Evolutionary conservation across 2,888 invertebrate genomes (phyloP), one percentile per base, ranked within the genome.

Genomic region (Apamea epomidion): DNA sequence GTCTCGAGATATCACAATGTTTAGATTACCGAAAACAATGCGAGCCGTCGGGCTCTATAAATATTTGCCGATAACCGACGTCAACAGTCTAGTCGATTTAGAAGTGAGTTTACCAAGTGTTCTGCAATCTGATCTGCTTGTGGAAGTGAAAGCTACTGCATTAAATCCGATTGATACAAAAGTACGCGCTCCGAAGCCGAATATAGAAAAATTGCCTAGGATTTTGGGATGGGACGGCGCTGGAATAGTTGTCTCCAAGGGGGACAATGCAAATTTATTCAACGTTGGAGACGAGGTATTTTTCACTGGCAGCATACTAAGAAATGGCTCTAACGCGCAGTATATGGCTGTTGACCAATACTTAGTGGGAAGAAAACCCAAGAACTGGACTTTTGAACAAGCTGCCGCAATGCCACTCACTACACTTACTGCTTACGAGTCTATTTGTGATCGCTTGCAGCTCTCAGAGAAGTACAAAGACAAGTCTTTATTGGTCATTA

Each of bases 151-250:
- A 80, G 95, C 97, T n/a, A 92, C 90, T 12, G 90, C 96, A 51
- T 93, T 97, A 8, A 97, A 97, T 85, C 96, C 97, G 10, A 95
- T 96, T 48, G 97, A 97, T 81, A 93, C 95, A 0, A 97, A 96
- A 83, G 85, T 91, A 85, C 91, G 97, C 29, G 95, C 96, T 2
- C 95, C 95, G 5, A 96, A 96, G 80, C 90, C 94, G 3, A 90
- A 88, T 73, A 84, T 94, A n/a, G 95, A 95, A 90, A 83, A 89
- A 0, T 76, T 88, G 2, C 94, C 96, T 0, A 92, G 93, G 48
- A 94, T 97, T 78, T 90, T 97, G 45, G 97, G 97, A 70, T 96
- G 94, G 92, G 97, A 97, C 81, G 97, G 97, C 37, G 92, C 97
- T 8, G 97, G 97, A 37, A 85, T 95, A 32, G 91, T 97, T 1